Conservation (phyloP, 1,140 invertebrate species). For the Nasonia giraulti region DNA sequence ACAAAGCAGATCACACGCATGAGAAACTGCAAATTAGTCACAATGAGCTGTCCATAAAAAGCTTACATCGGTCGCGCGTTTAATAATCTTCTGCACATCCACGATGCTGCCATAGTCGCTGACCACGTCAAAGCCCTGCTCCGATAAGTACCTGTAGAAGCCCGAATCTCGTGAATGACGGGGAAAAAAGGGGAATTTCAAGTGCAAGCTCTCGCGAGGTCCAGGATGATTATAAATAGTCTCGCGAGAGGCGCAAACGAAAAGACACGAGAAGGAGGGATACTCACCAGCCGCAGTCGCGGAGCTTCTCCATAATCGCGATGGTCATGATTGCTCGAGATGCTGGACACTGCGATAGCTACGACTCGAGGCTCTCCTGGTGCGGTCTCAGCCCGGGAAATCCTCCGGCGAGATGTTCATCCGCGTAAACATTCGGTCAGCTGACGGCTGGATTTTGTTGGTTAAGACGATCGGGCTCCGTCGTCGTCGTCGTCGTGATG, state of each 20-base stretch:
- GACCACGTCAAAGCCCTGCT: constrained; percentile 80
- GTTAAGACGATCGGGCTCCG: constrained; percentile 32
- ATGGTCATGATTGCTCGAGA: constrained; percentile 34
- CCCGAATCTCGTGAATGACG: background rate
- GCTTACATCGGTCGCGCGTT: constrained; percentile 85
- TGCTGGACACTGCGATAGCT: background rate
- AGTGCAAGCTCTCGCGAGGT: background rate
- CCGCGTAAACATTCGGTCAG: constrained; percentile 47
- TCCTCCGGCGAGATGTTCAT: background rate
- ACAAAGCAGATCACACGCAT: constrained; percentile 23
- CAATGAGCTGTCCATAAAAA: constrained; percentile 35
- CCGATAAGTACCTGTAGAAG: constrained; percentile 77
- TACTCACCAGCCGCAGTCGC: constrained; percentile 51
- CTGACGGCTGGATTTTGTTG: constrained; percentile 33
- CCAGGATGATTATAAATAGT: constrained; percentile 19
- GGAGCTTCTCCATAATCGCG: constrained; percentile 44
- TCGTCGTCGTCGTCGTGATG: background rate
- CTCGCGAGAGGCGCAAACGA: background rate
- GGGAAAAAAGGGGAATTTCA: background rate
- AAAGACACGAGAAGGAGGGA: background rate
- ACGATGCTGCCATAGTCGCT: constrained; percentile 79
- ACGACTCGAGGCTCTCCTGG: background rate
- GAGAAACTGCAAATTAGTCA: constrained; percentile 15
- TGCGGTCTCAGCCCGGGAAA: constrained; percentile 16
- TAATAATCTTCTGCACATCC: constrained; percentile 78